A percentile compares a stretch with the other conserved stretches of the same genome.
Evolutionary conservation across 2,113 vertebrate species (phyloP).

Genomic region (Haemorhous mexicanus): DNA sequence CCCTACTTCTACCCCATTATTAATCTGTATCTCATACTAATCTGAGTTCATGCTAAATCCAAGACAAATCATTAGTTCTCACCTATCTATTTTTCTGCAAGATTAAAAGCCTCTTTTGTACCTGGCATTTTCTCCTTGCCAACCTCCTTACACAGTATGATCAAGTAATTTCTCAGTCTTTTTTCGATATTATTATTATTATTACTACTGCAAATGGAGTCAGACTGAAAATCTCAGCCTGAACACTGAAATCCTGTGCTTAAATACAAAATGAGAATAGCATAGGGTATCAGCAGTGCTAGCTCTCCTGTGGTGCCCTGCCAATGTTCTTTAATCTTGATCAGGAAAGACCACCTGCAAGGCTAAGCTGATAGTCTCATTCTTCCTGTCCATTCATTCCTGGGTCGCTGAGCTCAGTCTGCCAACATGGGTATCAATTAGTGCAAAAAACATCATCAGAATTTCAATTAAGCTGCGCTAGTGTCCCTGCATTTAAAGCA

Average conservation of each 20-base stretch:
- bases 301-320: constrained; percentile 43
- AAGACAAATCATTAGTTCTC: constrained; percentile 4
- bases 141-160: constrained; percentile 15
- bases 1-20: not conserved
- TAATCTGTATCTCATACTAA: constrained; percentile 15
- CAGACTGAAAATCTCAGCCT: constrained; percentile 27
- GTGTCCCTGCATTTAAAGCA: constrained; percentile 38
- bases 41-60: constrained; percentile 10
- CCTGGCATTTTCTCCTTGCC: constrained; percentile 37
- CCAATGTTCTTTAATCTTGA: constrained; percentile 60
- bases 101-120: constrained; percentile 41
- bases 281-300: constrained; percentile 21
- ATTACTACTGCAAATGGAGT: constrained; percentile 20
- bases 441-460: constrained; percentile 53
- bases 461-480: constrained; percentile 56
- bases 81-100: not conserved
- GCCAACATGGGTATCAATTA: constrained; percentile 65
- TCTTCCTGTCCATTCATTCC: constrained; percentile 65
- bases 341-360: constrained; percentile 61
- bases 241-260: constrained; percentile 31
- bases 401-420: constrained; percentile 61
- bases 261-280: constrained; percentile 34
- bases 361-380: constrained; percentile 65
- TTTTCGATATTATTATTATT: constrained; percentile 37
- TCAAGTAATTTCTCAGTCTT: constrained; percentile 44